These are phyloP conservation scores for Phalacrocorax pelagicus DNA, from an alignment of 2,113 vertebrate species.

Conservation along the genomic window DNA sequence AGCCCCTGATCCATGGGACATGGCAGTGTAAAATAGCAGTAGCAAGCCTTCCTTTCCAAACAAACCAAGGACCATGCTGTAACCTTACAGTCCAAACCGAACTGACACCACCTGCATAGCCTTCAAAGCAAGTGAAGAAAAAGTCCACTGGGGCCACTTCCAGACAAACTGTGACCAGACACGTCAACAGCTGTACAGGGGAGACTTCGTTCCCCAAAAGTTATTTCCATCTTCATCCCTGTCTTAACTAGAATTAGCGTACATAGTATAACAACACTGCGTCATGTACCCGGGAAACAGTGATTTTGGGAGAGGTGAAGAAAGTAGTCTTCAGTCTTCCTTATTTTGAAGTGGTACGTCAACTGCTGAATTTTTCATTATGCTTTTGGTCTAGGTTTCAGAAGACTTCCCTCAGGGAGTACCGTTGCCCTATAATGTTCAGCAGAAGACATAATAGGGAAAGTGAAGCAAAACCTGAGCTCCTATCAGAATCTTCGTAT, in stretches of 20 bases:
- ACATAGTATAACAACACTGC: rapidly evolving
- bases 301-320: background rate
- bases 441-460: background rate
- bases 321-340: background rate
- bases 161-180: background rate
- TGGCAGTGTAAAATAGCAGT: background rate
- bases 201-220: background rate
- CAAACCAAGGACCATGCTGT: background rate
- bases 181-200: background rate
- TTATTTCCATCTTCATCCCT: background rate
- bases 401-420: background rate
- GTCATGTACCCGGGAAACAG: background rate
- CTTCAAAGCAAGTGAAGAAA: background rate
- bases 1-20: background rate
- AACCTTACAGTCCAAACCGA: background rate
- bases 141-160: background rate
- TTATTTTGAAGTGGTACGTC: background rate
- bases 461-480: background rate
- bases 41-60: background rate
- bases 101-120: too few relatives aligned
- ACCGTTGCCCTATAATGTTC: background rate
- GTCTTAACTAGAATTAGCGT: background rate
- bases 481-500: background rate
- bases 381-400: constrained; percentile 12
- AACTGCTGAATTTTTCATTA: background rate